Conservation (phyloP, 2,888 invertebrate species). For the Netelia virgata region DNA sequence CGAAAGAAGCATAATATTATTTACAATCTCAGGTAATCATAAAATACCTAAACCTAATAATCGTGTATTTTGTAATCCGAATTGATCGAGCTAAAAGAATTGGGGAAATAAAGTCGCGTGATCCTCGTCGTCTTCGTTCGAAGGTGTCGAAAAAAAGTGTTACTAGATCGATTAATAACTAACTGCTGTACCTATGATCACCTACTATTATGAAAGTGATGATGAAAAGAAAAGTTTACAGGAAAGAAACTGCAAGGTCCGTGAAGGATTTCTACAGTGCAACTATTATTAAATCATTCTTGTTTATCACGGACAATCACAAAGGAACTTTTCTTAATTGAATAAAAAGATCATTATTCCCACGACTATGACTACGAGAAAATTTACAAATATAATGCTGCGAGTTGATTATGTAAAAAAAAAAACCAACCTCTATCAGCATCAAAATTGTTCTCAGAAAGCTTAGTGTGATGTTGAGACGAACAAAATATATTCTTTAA, state of each 20-base stretch:
- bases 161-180: slow-evolving; percentile 38
- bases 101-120: not conserved
- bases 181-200: slow-evolving; percentile 41
- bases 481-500: slow-evolving; percentile 67
- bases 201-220: slow-evolving; percentile 61
- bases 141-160: not conserved
- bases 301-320: slow-evolving; percentile 65
- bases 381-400: slow-evolving; percentile 14
- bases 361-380: slow-evolving; percentile 17
- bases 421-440: slow-evolving; percentile 17
- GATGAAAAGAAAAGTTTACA: slow-evolving; percentile 37
- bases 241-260: slow-evolving; percentile 47
- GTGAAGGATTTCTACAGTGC: slow-evolving; percentile 16
- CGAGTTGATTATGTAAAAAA: not conserved
- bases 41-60: slow-evolving; percentile 45
- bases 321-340: slow-evolving; percentile 47
- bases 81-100: slow-evolving; percentile 21
- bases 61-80: slow-evolving; percentile 56
- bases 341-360: slow-evolving; percentile 50
- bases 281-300: slow-evolving; percentile 36
- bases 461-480: slow-evolving; percentile 57
- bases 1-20: slow-evolving; percentile 52
- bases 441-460: slow-evolving; percentile 55
- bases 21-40: slow-evolving; percentile 55
- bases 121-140: not conserved